Evolutionary conservation across 2,888 invertebrate genomes (phyloP).

Genomic region (Galerucella pusilla): DNA sequence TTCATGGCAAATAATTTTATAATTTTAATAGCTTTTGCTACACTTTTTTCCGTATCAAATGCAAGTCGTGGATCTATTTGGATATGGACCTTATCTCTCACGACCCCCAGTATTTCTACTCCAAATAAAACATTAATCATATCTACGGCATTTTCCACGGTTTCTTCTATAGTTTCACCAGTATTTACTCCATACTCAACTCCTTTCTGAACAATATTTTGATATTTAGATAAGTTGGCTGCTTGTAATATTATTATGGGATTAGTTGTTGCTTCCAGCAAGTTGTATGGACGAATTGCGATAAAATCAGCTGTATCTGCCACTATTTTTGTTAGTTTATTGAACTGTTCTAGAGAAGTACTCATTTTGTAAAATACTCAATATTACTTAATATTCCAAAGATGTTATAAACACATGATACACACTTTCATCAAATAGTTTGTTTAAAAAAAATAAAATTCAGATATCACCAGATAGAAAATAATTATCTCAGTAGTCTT

Average conservation of each 20-base stretch:
- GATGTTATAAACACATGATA: no score
- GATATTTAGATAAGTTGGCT: conserved; percentile 91
- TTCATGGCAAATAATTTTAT: conserved; percentile 90
- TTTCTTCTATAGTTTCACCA: conserved; percentile 77
- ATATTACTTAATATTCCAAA: no score
- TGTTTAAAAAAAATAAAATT: no score
- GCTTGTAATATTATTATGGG: conserved; percentile 97
- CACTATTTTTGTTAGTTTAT: conserved; percentile 90
- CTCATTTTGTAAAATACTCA: conserved; percentile 59
- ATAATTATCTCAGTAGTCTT: no score
- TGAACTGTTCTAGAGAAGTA: conserved; percentile 87
- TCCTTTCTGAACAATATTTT: conserved; percentile 88
- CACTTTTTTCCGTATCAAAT: conserved; percentile 91
- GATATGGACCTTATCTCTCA: conserved; percentile 96
- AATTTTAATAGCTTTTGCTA: conserved; percentile 88
- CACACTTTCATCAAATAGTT: no score
- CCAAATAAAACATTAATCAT: conserved; percentile 96
- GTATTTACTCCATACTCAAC: conserved; percentile 83
- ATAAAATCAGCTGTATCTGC: conserved; percentile 99
- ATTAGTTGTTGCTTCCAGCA: conserved; percentile 99
- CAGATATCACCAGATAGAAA: no score
- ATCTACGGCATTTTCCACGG: conserved; percentile 88
- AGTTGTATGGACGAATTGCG: conserved; percentile 96
- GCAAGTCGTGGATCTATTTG: conserved; percentile 97
- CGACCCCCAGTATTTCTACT: conserved; percentile 94